Evolutionary conservation across 2,113 vertebrate species (phyloP), one percentile per base, ranked within the genome.

Genomic region (Lampris incognitus): DNA sequence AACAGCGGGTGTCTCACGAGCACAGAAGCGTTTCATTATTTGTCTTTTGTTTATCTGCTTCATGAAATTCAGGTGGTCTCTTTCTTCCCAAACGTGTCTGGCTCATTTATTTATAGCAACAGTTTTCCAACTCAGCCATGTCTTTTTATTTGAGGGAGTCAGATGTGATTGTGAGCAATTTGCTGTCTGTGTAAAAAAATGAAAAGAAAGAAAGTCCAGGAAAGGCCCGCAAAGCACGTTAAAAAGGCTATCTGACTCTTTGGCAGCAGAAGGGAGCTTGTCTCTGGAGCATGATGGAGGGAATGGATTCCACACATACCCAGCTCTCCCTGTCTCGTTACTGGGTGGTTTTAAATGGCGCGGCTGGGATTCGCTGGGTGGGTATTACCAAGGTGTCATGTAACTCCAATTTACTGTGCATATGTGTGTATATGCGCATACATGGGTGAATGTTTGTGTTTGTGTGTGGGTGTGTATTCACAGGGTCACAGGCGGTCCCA

Each of bases 311-410:
- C 3, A 84, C 72, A 92, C 88, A 87, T 81, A 92, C 89, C 88
- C 86, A 71, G 80, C 82, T 89, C 82, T 83, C 79, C 76, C 87
- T 86, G 74, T 76, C 86, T 85, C 82, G 78, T 91, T 92, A 87
- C 85, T 80, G 82, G 62, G 81, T 68, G 69, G 69, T 50, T 73
- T 78, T 88, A 89, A 86, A 86, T 82, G 82, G 75, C 77, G 78
- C 24, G 79, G 67, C 79, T 1, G 71, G 56, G 58, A 77, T 76
- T 76, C 52, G 51, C 76, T 76, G 77, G 81, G 72, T 75, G 82
- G 71, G 82, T 84, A 89, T 91, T 88, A 83, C 77, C 40, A 48
- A 59, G 75, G 59, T 84, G 82, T 74, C 85, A 83, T 87, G 85
- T 80, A 84, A 82, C 71, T 79, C 66, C 71, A 44, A 67, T 68